phyloP scores from a whole-genome alignment of 2,113 vertebrate species.

The Chauna torquata region DNA sequence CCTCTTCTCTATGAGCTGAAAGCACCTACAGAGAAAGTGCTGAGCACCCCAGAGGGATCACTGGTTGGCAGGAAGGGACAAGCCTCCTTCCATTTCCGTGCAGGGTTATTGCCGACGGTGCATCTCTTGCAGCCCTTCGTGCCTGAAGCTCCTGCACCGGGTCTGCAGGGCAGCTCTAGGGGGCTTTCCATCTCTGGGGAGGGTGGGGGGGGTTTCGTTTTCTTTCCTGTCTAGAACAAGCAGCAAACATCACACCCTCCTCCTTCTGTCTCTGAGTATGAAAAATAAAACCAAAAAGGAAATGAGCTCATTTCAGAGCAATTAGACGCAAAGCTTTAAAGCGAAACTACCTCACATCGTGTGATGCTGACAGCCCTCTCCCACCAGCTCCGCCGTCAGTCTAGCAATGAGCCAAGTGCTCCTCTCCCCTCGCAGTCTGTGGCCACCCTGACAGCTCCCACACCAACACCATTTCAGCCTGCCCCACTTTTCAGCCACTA shows the following conservation, averaged over 20 bases:
- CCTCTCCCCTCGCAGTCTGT: not conserved
- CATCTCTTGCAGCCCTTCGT: not conserved
- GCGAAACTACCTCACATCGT: not conserved
- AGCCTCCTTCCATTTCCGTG: not conserved
- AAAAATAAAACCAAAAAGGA: conserved; percentile 22
- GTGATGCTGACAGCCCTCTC: not conserved
- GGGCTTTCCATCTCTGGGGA: not conserved
- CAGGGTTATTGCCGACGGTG: not conserved
- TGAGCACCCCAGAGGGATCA: not conserved
- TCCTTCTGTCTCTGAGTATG: not conserved
- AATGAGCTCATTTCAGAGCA: not conserved
- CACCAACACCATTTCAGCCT: not conserved
- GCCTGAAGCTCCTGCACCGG: not conserved
- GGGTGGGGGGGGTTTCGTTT: not conserved
- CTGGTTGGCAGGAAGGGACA: not conserved
- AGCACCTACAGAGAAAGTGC: not conserved
- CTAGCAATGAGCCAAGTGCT: not conserved
- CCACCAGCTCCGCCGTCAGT: not conserved
- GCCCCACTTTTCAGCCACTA: not conserved
- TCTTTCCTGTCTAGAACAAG: not conserved
- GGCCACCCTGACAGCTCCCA: not conserved
- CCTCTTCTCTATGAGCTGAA: not conserved
- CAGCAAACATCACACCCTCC: not conserved
- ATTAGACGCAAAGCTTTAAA: not conserved
- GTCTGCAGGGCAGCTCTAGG: not conserved